These are phyloP conservation scores for Leptodactylus fuscus DNA, from an alignment of 2,113 vertebrate species.

Conservation along the genomic window DNA sequence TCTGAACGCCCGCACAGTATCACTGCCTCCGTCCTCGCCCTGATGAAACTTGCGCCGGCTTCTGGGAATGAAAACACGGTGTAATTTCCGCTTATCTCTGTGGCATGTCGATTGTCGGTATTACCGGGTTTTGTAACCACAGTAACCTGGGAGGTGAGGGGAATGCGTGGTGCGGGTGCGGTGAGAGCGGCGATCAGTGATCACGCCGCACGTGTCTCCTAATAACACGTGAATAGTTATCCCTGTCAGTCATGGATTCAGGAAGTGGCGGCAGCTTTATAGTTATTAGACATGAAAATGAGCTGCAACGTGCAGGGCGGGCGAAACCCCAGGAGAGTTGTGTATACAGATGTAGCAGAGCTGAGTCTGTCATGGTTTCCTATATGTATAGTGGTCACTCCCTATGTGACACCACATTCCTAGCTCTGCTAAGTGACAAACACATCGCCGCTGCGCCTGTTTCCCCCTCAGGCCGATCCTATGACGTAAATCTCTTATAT, in stretches of 20 bases:
- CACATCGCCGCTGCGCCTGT: background rate
- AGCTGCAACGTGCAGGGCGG: background rate
- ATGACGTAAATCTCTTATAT: no score
- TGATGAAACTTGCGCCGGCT: background rate
- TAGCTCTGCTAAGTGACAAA: background rate
- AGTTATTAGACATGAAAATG: background rate
- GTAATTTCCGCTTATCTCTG: background rate
- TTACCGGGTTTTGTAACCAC: constrained; percentile 18
- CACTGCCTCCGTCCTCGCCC: background rate
- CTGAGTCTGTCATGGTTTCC: background rate
- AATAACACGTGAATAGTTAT: constrained; percentile 36
- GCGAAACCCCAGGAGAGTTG: background rate
- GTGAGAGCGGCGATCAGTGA: constrained; percentile 22
- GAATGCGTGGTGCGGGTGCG: background rate
- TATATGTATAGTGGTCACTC: background rate
- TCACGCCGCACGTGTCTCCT: constrained; percentile 9
- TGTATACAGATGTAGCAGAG: background rate
- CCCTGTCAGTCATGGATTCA: constrained; percentile 18
- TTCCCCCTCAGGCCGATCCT: background rate
- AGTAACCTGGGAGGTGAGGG: background rate
- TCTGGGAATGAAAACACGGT: background rate
- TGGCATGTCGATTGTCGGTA: background rate
- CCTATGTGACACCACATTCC: background rate
- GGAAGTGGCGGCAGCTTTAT: constrained; percentile 27
- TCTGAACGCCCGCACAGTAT: no score